Conservation (phyloP, 1,140 invertebrate species). For the Calosoma granatense region DNA sequence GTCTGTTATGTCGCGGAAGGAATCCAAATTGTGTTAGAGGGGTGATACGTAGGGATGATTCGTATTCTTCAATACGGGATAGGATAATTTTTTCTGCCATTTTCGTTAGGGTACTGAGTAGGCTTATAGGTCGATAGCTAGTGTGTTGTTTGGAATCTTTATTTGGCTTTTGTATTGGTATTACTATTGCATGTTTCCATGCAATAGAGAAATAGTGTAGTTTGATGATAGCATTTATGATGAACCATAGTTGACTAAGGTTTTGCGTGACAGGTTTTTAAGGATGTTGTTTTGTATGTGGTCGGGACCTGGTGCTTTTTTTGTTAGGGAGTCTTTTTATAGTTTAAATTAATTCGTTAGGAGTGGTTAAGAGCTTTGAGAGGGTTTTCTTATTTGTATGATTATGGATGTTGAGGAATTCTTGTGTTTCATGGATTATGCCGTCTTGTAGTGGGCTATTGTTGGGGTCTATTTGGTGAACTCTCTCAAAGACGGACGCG, state of each 20-base stretch:
- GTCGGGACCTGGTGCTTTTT: slow-evolving; percentile 29
- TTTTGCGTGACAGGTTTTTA: slow-evolving; percentile 21
- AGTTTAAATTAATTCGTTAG: slow-evolving; percentile 18
- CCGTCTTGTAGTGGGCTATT: neutral
- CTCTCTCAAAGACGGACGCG: slow-evolving; percentile 13
- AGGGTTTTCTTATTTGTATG: neutral
- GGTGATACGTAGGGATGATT: slow-evolving; percentile 19
- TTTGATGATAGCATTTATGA: slow-evolving; percentile 26
- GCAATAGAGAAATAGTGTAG: slow-evolving; percentile 22
- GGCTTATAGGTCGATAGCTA: slow-evolving; percentile 32
- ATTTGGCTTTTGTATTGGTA: slow-evolving; percentile 26
- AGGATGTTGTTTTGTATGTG: slow-evolving; percentile 19
- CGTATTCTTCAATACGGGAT: slow-evolving; percentile 16
- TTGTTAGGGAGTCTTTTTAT: slow-evolving; percentile 18
- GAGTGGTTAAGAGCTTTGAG: slow-evolving; percentile 7
- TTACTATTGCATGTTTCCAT: slow-evolving; percentile 29
- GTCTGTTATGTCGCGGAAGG: slow-evolving; percentile 26
- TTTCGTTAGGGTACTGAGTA: slow-evolving; percentile 27
- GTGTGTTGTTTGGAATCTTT: slow-evolving; percentile 21
- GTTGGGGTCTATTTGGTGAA: slow-evolving; percentile 10
- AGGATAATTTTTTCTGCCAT: slow-evolving; percentile 24
- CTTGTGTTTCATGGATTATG: neutral
- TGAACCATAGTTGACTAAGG: slow-evolving; percentile 22
- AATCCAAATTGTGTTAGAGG: slow-evolving; percentile 34
- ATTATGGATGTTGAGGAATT: neutral